These are phyloP conservation scores for Papio anubis DNA, from an alignment of 2,113 vertebrate genomes.

Conservation along the genomic window DNA sequence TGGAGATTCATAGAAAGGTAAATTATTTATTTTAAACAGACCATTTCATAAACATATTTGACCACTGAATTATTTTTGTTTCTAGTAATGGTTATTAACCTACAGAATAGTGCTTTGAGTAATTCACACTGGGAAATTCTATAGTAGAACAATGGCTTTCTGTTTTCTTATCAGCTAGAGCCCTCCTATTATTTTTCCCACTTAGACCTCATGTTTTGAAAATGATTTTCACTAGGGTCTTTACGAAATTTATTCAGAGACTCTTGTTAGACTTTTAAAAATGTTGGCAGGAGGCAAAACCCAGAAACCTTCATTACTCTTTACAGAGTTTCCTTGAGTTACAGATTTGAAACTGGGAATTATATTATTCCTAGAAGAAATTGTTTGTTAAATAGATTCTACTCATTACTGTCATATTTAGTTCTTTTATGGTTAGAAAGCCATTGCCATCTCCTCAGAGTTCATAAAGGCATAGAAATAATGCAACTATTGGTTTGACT, in stretches of 20 bases:
- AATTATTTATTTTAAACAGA: constrained; percentile 38
- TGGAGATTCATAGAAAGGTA: neutral
- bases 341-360: constrained; percentile 8
- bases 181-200: neutral
- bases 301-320: neutral
- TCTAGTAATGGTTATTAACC: neutral
- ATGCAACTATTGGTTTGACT: neutral
- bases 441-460: neutral
- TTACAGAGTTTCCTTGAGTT: neutral
- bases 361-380: neutral
- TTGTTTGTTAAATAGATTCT: neutral
- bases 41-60: neutral
- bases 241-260: neutral
- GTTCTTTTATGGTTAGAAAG: constrained; percentile 6
- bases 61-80: neutral
- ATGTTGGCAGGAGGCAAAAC: neutral
- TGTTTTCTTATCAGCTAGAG: neutral
- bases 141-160: neutral
- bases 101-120: constrained; percentile 29
- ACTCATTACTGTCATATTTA: neutral
- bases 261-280: neutral
- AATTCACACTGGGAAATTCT: neutral
- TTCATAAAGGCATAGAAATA: neutral
- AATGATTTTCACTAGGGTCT: constrained; percentile 8
- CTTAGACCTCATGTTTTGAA: neutral